Evolutionary conservation across 2,797 vertebrate species (phyloP).

Genomic region (Heterohyrax brucei): DNA sequence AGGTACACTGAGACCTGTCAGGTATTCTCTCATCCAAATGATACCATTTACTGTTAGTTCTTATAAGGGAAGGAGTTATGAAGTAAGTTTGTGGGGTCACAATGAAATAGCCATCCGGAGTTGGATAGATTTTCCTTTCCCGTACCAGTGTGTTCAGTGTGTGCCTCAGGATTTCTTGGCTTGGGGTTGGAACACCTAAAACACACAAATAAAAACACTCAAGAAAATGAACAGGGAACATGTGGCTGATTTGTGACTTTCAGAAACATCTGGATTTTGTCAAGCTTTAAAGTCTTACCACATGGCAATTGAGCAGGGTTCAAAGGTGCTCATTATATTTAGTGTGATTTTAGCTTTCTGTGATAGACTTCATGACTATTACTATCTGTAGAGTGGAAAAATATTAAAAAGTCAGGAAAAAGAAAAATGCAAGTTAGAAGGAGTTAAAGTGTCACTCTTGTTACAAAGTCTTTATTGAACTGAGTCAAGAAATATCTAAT

Average conservation of each 20-base stretch:
- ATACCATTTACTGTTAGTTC: slow-evolving; percentile 99
- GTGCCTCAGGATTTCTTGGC: slow-evolving; percentile 97
- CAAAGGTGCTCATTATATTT: background rate
- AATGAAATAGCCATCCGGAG: slow-evolving; percentile 98
- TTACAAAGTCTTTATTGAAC: background rate
- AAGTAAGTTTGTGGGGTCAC: slow-evolving; percentile 99
- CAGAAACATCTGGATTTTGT: background rate
- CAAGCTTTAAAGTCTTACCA: background rate
- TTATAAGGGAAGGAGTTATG: slow-evolving; percentile 98
- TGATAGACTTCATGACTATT: background rate
- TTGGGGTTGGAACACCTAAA: slow-evolving; percentile 98
- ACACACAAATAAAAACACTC: slow-evolving; percentile 76
- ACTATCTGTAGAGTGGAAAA: background rate
- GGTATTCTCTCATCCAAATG: slow-evolving; percentile 98
- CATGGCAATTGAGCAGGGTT: background rate
- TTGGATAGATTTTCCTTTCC: slow-evolving; percentile 99
- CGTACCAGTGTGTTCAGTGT: slow-evolving; percentile 98
- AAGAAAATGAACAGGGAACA: background rate
- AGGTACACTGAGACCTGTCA: slow-evolving; percentile 97
- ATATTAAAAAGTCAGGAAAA: background rate
- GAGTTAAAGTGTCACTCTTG: background rate
- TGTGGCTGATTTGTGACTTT: accelerated
- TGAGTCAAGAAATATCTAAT: background rate
- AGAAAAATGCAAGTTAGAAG: background rate
- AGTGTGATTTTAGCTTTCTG: background rate